Conservation (phyloP, 64 coral and sea anemone species). For the Anthopleura sola region DNA sequence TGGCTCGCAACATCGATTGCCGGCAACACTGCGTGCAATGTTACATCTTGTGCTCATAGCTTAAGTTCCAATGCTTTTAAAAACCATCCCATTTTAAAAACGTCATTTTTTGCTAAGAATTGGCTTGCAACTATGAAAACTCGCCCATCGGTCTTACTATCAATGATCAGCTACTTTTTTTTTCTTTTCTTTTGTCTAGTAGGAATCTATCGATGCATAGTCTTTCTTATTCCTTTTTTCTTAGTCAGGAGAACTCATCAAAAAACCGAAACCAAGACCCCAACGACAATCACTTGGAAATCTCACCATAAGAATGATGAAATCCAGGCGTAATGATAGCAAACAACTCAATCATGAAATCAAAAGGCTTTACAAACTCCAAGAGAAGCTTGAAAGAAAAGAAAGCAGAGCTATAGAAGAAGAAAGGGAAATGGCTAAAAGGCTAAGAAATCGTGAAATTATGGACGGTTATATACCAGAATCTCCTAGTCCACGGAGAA, state of each 20-base stretch:
- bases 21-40: no score
- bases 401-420: slow-evolving; percentile 1
- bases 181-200: no score
- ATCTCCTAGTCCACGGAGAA: not conserved
- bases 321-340: not conserved
- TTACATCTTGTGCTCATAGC: no score
- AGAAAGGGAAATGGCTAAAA: not conserved
- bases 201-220: no score
- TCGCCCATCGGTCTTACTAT: no score
- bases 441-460: not conserved
- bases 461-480: not conserved
- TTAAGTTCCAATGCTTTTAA: no score
- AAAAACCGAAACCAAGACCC: not conserved
- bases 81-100: no score
- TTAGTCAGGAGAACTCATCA: not conserved
- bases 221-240: not conserved
- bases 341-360: not conserved
- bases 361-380: not conserved
- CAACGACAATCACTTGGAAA: not conserved
- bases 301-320: not conserved
- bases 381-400: not conserved
- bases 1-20: no score
- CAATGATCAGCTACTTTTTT: no score
- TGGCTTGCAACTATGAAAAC: no score
- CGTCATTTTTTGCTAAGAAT: no score